These are phyloP conservation scores for Corythaeola cristata DNA, from an alignment of 2,113 vertebrate genomes.

Conservation along the genomic window DNA sequence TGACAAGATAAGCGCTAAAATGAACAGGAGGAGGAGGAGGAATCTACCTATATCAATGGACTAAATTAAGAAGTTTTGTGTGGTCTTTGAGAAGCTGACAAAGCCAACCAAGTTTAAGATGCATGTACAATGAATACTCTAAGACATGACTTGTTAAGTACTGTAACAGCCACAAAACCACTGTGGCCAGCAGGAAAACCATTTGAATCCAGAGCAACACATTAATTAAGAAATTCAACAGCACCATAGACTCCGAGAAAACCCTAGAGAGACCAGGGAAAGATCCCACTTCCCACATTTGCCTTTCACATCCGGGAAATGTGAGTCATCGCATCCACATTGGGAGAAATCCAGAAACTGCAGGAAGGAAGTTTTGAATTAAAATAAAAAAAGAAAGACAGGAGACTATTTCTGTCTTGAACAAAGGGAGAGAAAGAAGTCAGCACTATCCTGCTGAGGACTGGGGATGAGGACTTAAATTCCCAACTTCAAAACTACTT, in stretches of 20 bases:
- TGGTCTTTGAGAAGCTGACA: background rate
- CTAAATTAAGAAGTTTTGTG: background rate
- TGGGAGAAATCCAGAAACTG: constrained; percentile 6
- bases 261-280: background rate
- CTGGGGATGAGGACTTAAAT: background rate
- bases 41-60: background rate
- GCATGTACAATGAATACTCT: background rate
- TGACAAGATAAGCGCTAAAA: background rate
- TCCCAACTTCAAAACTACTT: background rate
- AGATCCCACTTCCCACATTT: constrained; percentile 1
- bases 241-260: background rate
- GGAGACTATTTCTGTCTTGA: background rate
- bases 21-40: background rate
- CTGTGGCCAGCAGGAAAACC: background rate
- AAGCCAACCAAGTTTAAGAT: background rate
- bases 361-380: background rate
- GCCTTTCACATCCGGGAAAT: constrained; percentile 37
- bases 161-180: background rate
- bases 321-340: background rate
- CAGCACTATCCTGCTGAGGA: background rate
- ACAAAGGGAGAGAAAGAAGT: background rate
- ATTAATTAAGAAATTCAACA: background rate
- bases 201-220: background rate
- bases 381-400: background rate
- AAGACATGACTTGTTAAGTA: background rate